Conservation (phyloP, 1,140 invertebrate species). For the Drosophila sp. region DNA sequence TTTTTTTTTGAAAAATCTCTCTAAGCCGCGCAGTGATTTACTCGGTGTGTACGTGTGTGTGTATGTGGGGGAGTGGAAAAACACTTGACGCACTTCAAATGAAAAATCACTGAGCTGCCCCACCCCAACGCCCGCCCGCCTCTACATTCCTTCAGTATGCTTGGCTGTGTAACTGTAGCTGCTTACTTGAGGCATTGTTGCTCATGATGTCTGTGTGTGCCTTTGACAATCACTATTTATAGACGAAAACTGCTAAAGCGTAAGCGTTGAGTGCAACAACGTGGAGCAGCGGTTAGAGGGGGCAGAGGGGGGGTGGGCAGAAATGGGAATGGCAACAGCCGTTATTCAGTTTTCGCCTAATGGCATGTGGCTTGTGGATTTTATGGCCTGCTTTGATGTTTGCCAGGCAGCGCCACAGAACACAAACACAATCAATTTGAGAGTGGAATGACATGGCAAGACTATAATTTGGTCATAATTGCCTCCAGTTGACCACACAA, state of each 20-base stretch:
- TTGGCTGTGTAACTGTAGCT: slow-evolving; percentile 40
- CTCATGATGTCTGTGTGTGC: slow-evolving; percentile 9
- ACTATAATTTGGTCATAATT: slow-evolving; percentile 52
- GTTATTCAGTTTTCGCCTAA: slow-evolving; percentile 27
- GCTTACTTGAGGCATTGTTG: slow-evolving; percentile 58
- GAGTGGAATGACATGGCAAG: slow-evolving; percentile 22
- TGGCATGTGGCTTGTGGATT: slow-evolving; percentile 36
- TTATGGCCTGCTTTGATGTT: slow-evolving; percentile 54
- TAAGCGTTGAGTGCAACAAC: slow-evolving; percentile 20
- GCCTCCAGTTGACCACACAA: slow-evolving; percentile 42
- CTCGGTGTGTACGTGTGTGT: slow-evolving; percentile 4
- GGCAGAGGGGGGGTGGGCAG: neutral
- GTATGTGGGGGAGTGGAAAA: slow-evolving; percentile 52
- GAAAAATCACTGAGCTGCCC: slow-evolving; percentile 66
- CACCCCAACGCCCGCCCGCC: neutral
- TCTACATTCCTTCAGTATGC: neutral
- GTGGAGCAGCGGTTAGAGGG: neutral
- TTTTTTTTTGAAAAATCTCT: slow-evolving; percentile 44
- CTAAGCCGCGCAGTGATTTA: slow-evolving; percentile 72
- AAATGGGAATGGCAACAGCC: slow-evolving; percentile 8
- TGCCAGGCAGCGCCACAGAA: slow-evolving; percentile 30
- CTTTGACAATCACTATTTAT: slow-evolving; percentile 35
- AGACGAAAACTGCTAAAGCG: slow-evolving; percentile 7
- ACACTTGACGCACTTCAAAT: slow-evolving; percentile 74
- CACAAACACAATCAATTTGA: slow-evolving; percentile 42